Base-by-base conservation (phyloP, 2,113 vertebrate genomes). In the Alaudala cheleensis region DNA sequence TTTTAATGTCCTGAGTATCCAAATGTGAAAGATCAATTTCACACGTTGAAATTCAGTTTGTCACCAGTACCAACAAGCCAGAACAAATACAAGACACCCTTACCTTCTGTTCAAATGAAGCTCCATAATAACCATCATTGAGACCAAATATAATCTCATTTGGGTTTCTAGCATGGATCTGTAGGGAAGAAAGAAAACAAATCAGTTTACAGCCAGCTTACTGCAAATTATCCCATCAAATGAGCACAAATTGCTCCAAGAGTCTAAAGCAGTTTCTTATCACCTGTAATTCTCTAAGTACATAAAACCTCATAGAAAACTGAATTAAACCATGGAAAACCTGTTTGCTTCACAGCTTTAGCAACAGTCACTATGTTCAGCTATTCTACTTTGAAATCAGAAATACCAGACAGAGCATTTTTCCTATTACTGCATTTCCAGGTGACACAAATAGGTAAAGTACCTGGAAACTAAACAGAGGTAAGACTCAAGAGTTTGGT, bases 61-160 rank as follows among this genome's bases (percentile, higher is more conserved):
- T 51, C 64, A 81, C 6, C 53, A 66, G 18, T 5, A 70, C 21
- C 34, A 70, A 74, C 29, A 81, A 76, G 51, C 7, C 66, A 76
- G 47, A 57, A 77, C 18, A 81, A 62, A 34, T 3, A 50, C 1
- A 1, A 44, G 11, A 44, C 5, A 60, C 11, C 25, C 94, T 97
- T 98, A 99, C 99, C 99, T 99, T 99, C 66, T 98, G 98, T 97
- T 99, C 99, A 97, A 98, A 99, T 40, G 99, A 98, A 97, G 99
- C 99, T 98, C 99, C 98, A 23, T 99, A 99, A 98, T 99, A 99
- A 94, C 99, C 99, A 96, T 99, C 99, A 74, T 99, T 99, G 95
- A 99, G 97, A 72, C 99, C 99, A 98, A 99, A 99, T 97, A 99
- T 99, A 86, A 99, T 98, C 97, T 99, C 99, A 97, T 99, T 99